Base-by-base conservation (phyloP, 2,797 vertebrate species). In the Xerus rutilus region DNA sequence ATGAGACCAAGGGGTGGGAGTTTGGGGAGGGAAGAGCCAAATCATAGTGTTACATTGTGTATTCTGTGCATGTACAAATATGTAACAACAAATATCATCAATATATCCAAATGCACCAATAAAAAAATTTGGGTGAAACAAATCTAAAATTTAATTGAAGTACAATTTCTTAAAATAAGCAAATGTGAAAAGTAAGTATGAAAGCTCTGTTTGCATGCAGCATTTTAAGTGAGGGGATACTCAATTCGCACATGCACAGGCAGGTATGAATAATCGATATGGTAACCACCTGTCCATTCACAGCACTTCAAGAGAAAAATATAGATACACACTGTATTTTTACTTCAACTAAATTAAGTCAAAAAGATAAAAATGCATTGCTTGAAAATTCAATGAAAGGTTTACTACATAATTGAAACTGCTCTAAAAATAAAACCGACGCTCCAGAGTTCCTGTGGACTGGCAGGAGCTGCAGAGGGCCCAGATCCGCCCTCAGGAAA, bases 341-440 rank as follows among this genome's bases (percentile, higher is more conserved):
- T 65, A 86, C 17, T 49, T 3, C 23, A 67, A 54, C 2, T 82
- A 65, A 91, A n/a, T 25, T 76, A 82, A 70, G 65, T 82, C 12
- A 89, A 88, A 95, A 59, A 18, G 23, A 70, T 57, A 88, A 91
- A 96, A 86, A 86, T 77, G 8, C 0, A 47, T 35, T 92, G 30
- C 21, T 88, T 23, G 65, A 20, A 89, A 90, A 47, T 15, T 62
- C 10, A 89, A 28, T 18, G 87, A 43, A 49, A 54, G 3, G 0
- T 43, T 86, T 92, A 74, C 23, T 70, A 35, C 73, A 86, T 89
- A 62, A 2, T 28, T 52, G 45, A 85, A 79, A 79, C 10, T 92
- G 2, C 28, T 86, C 12, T 83, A 64, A 47, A 91, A 87, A 69
- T 8, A 62, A 57, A 81, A 67, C 10, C 47, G 3, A 39, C 39